Conservation (phyloP, 2,888 invertebrate species). For the Heteromurus nitidus region DNA sequence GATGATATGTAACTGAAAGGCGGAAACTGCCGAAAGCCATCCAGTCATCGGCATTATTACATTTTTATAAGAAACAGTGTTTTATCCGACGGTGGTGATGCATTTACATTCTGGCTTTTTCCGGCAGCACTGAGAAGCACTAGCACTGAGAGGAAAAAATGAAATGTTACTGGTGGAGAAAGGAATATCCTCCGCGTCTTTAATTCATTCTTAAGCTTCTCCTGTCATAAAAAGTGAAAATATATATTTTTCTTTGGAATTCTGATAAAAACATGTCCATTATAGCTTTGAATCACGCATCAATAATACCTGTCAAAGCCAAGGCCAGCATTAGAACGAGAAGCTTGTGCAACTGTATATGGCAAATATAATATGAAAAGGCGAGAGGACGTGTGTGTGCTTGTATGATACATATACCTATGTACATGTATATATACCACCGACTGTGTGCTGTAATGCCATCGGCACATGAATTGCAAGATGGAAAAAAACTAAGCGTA, state of each 20-base stretch:
- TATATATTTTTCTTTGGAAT: conserved; percentile 3
- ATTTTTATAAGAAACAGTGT: too few relatives aligned
- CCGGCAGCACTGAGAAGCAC: too few relatives aligned
- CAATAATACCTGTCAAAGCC: conserved; percentile 52
- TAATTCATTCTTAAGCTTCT: conserved; percentile 48
- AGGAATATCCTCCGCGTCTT: conserved; percentile 19
- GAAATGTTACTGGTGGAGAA: not conserved
- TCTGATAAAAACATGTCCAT: not conserved
- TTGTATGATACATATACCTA: too few relatives aligned
- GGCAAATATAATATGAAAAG: too few relatives aligned
- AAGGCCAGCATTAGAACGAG: conserved; percentile 24
- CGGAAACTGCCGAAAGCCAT: conserved; percentile 23
- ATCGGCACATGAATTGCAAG: conserved; percentile 31
- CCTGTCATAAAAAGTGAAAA: conserved; percentile 36
- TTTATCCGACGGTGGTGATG: too few relatives aligned
- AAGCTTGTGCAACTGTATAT: not conserved
- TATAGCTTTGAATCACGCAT: conserved; percentile 41
- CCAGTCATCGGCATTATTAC: too few relatives aligned
- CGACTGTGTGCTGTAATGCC: conserved; percentile 33
- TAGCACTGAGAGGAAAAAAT: not conserved
- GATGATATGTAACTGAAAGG: conserved; percentile 1
- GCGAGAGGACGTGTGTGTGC: too few relatives aligned
- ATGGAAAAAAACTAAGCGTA: not conserved
- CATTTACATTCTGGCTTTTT: too few relatives aligned
- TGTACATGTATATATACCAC: conserved; percentile 17